Percentiles rank a stretch among this genome's conserved stretches.
These are phyloP conservation scores for Mycteria americana DNA, from an alignment of 2,797 vertebrate species.

Conservation along the genomic window DNA sequence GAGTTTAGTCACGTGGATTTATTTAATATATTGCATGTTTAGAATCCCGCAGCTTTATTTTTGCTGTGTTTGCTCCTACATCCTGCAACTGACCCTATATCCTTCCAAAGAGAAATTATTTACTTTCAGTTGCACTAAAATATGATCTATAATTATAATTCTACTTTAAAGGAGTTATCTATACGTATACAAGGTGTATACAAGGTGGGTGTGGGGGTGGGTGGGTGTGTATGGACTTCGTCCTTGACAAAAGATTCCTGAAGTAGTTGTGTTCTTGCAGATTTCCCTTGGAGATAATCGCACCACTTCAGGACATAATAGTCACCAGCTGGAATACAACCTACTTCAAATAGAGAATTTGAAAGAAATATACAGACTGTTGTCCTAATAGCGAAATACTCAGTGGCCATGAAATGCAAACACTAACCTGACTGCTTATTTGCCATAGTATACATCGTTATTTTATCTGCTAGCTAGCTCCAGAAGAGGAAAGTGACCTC, in stretches of 20 bases:
- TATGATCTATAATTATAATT: background rate
- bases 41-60: background rate
- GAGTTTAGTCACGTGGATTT: background rate
- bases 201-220: background rate
- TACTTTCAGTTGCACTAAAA: background rate
- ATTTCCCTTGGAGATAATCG: conserved; percentile 18
- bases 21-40: background rate
- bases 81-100: background rate
- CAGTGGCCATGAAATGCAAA: background rate
- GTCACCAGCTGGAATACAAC: background rate
- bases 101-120: background rate
- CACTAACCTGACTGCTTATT: background rate
- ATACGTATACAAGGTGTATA: background rate
- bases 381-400: background rate
- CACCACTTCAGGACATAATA: conserved; percentile 5
- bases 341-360: background rate
- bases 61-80: background rate
- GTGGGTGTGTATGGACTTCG: background rate
- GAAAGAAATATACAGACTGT: background rate
- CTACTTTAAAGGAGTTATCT: background rate
- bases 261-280: background rate
- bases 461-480: background rate
- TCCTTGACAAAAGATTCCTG: conserved; percentile 13
- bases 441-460: background rate
- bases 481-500: background rate